phyloP scores from a whole-genome alignment of 2,888 invertebrate species.

The Siphlonurus alternatus region DNA sequence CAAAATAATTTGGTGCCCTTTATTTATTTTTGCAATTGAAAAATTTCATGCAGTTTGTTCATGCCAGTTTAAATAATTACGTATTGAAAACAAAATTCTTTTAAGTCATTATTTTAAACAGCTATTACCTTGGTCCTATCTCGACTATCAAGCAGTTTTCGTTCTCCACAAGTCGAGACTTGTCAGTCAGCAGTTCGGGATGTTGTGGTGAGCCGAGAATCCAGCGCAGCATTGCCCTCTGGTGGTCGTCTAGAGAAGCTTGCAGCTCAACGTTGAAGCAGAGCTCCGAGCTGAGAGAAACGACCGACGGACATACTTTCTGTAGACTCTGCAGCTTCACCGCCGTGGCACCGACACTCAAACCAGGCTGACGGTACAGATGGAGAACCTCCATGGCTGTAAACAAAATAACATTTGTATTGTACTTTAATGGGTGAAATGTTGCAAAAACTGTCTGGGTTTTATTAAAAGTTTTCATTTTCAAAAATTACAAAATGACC shows the following conservation, averaged over 20 bases:
- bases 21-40: no score
- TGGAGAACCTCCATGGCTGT: conserved; percentile 17
- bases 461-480: no score
- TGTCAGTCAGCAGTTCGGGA: conserved; percentile 36
- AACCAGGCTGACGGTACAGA: conserved; percentile 20
- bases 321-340: conserved; percentile 18
- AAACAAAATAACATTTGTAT: no score
- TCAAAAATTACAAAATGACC: no score
- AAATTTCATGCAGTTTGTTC: no score
- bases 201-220: conserved; percentile 54
- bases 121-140: conserved; percentile 75
- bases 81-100: no score
- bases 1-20: no score
- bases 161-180: conserved; percentile 30
- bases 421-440: no score
- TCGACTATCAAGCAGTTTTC: conserved; percentile 45
- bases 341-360: conserved; percentile 17
- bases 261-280: conserved; percentile 63
- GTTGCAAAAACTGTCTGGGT: no score
- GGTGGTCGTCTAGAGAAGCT: conserved; percentile 36
- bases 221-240: conserved; percentile 55
- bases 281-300: conserved; percentile 46
- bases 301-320: conserved; percentile 22
- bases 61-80: no score
- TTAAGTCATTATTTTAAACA: no score